Evolutionary conservation across 2,888 invertebrate species (phyloP).

Genomic region (Chelonus formosanus): DNA sequence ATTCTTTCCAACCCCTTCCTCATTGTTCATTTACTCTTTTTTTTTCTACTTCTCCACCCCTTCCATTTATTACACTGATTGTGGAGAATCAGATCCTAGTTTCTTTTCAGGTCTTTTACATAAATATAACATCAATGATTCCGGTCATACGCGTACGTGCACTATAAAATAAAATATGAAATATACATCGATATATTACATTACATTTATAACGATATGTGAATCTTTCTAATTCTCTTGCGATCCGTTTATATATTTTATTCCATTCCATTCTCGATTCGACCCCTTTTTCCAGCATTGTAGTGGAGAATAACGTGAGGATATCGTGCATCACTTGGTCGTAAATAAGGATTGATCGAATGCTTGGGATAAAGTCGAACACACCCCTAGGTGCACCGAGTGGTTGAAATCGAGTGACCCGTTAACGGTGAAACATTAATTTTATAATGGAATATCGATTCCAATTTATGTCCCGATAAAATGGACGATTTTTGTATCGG

Average conservation of each 20-base stretch:
- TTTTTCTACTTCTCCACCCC: conserved; percentile 15
- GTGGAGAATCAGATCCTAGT: neutral
- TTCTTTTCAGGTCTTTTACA: conserved; percentile 22
- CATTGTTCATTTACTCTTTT: conserved; percentile 24
- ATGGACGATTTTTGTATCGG: conserved; percentile 3
- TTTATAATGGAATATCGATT: conserved; percentile 34
- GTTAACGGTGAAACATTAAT: conserved; percentile 35
- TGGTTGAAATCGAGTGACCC: conserved; percentile 34
- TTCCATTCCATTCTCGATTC: conserved; percentile 24
- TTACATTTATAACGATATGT: neutral
- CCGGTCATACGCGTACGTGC: neutral
- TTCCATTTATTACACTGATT: conserved; percentile 19
- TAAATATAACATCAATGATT: conserved; percentile 30
- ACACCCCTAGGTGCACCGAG: conserved; percentile 38
- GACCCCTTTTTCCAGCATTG: conserved; percentile 28
- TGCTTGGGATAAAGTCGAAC: conserved; percentile 42
- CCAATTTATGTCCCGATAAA: conserved; percentile 32
- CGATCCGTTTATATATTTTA: conserved; percentile 7
- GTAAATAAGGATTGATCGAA: conserved; percentile 47
- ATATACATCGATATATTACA: neutral
- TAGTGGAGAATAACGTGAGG: conserved; percentile 22
- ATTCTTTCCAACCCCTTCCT: conserved; percentile 49
- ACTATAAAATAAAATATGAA: neutral
- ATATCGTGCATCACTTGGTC: conserved; percentile 37
- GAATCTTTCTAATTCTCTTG: conserved; percentile 10